Evolutionary conservation across 1,140 invertebrate genomes (phyloP).

Genomic region (Drosophila trapezifrons): DNA sequence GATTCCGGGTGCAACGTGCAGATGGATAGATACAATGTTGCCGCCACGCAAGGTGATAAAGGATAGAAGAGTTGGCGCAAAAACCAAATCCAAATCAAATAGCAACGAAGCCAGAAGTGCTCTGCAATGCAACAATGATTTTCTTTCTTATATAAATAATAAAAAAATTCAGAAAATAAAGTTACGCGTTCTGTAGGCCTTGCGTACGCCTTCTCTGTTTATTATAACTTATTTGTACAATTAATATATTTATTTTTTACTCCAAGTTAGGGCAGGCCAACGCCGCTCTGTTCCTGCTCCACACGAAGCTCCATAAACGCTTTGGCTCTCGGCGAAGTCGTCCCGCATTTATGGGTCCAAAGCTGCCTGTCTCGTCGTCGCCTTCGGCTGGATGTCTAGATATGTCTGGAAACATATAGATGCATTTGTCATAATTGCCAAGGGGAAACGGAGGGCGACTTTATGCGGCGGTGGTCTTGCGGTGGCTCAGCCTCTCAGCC

Average conservation of each 20-base stretch:
- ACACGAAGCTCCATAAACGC: background rate
- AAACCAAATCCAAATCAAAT: too few relatives aligned
- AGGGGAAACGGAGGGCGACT: slow-evolving; percentile 12
- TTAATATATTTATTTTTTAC: too few relatives aligned
- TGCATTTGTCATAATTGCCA: slow-evolving; percentile 43
- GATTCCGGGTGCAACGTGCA: background rate
- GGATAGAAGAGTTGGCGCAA: background rate
- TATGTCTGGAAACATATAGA: background rate
- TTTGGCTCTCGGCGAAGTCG: slow-evolving; percentile 3
- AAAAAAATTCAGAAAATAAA: too few relatives aligned
- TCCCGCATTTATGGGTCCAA: slow-evolving; percentile 10
- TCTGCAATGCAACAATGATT: too few relatives aligned
- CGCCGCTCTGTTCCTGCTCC: too few relatives aligned
- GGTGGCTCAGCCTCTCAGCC: slow-evolving; percentile 18
- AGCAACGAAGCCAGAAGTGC: background rate
- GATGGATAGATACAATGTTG: slow-evolving; percentile 52
- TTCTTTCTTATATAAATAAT: too few relatives aligned
- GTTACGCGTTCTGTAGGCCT: too few relatives aligned
- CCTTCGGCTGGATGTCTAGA: background rate
- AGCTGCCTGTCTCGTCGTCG: background rate
- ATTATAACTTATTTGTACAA: too few relatives aligned
- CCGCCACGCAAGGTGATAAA: slow-evolving; percentile 10
- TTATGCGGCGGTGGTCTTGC: slow-evolving; percentile 21
- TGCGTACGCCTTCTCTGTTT: too few relatives aligned
- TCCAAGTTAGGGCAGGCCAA: background rate